Percentiles rank a stretch among this genome's conserved stretches.
Conservation (phyloP, 2,113 vertebrate genomes). For the Holacanthus passer region DNA sequence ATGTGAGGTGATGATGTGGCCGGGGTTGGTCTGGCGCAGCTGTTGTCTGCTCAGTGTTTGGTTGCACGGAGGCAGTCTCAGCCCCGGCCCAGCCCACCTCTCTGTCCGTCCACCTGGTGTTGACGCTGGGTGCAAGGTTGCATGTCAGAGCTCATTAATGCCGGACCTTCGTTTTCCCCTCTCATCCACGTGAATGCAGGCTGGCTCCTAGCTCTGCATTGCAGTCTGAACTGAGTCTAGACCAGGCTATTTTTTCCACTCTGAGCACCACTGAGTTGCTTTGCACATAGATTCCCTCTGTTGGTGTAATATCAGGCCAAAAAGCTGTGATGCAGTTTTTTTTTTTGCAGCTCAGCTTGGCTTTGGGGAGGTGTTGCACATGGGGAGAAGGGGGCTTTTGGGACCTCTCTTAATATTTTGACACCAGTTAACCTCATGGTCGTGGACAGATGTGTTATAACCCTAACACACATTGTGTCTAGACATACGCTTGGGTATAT, state of each 20-base stretch:
- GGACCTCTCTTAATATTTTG: slow-evolving; percentile 20
- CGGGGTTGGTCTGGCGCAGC: slow-evolving; percentile 44
- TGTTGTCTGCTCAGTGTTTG: slow-evolving; percentile 11
- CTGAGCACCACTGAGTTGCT: slow-evolving; percentile 49
- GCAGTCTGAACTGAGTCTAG: slow-evolving; percentile 74
- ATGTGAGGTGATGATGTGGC: slow-evolving; percentile 63
- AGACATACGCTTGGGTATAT: background rate
- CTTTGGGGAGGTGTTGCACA: slow-evolving; percentile 28
- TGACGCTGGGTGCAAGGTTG: slow-evolving; percentile 59
- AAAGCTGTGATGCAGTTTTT: slow-evolving; percentile 31
- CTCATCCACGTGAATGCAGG: slow-evolving; percentile 67
- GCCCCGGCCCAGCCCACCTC: slow-evolving; percentile 23
- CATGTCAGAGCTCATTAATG: slow-evolving; percentile 70
- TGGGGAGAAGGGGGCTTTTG: background rate
- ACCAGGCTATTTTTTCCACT: slow-evolving; percentile 52
- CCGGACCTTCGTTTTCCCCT: slow-evolving; percentile 51
- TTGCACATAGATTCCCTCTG: slow-evolving; percentile 54
- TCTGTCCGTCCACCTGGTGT: slow-evolving; percentile 67
- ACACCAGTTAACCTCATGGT: slow-evolving; percentile 4
- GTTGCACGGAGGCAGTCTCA: slow-evolving; percentile 22
- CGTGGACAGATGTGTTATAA: background rate
- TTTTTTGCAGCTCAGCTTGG: slow-evolving; percentile 19
- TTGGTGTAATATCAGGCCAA: slow-evolving; percentile 35
- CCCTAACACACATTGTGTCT: background rate
- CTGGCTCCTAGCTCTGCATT: slow-evolving; percentile 76